phyloP scores from a whole-genome alignment of 1,140 invertebrate species.

The Oedothorax gibbosus region DNA sequence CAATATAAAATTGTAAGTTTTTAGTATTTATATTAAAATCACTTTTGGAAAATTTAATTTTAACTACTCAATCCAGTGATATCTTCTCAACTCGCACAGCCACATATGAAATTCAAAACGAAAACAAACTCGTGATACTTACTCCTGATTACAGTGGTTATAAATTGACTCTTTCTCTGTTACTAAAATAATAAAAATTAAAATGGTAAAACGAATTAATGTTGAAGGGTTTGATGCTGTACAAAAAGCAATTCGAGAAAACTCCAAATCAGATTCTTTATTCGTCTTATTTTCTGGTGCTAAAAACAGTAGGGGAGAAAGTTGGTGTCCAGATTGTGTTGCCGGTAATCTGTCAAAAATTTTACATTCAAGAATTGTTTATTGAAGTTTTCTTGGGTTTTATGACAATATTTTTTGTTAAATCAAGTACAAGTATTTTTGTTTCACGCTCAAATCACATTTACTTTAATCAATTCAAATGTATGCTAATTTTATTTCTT shows the following conservation, averaged over 20 bases:
- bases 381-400: too few relatives aligned
- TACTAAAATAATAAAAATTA: background rate
- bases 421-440: too few relatives aligned
- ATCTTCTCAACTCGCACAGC: too few relatives aligned
- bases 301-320: slow-evolving; percentile 23
- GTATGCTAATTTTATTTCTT: too few relatives aligned
- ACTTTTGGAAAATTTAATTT: too few relatives aligned
- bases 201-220: slow-evolving; percentile 35
- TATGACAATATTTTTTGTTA: too few relatives aligned
- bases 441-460: too few relatives aligned
- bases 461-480: too few relatives aligned
- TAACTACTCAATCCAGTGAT: too few relatives aligned
- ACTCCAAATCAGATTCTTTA: slow-evolving; percentile 18
- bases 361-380: too few relatives aligned
- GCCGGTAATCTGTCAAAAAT: slow-evolving; percentile 6
- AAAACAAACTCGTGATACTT: slow-evolving; percentile 5
- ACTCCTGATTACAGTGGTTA: background rate
- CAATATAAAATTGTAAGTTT: too few relatives aligned
- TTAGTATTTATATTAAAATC: too few relatives aligned
- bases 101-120: slow-evolving; percentile 22
- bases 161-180: background rate
- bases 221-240: slow-evolving; percentile 40
- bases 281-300: slow-evolving; percentile 48
- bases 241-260: slow-evolving; percentile 33
- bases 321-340: slow-evolving; percentile 58